phyloP scores from a whole-genome alignment of 2,888 invertebrate genomes.

The Acronicta psi region DNA sequence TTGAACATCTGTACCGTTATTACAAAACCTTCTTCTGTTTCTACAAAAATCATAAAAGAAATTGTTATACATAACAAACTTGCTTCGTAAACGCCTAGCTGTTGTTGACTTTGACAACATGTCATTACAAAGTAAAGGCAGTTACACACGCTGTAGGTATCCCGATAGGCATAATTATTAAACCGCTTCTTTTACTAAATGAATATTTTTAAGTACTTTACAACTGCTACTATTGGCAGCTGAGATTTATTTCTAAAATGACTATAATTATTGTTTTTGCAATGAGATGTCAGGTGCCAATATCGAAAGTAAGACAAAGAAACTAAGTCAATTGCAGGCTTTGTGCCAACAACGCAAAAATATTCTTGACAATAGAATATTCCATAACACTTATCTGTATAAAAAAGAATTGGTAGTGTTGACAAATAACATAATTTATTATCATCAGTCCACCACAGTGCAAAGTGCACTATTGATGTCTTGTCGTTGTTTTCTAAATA shows the following conservation, averaged over 20 bases:
- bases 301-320: not conserved
- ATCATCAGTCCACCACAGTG: too few species aligned
- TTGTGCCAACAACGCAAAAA: conserved; percentile 14
- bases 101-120: not conserved
- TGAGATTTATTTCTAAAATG: not conserved
- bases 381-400: too few species aligned
- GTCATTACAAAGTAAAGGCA: not conserved
- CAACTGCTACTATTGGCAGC: not conserved
- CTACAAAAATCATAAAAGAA: too few species aligned
- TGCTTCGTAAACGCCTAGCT: not conserved
- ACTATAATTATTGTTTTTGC: not conserved
- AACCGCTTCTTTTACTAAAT: not conserved
- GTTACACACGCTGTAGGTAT: not conserved
- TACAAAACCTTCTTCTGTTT: too few species aligned
- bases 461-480: too few species aligned
- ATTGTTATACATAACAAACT: not conserved
- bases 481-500: too few species aligned
- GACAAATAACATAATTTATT: too few species aligned
- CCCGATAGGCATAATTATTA: not conserved
- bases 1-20: too few species aligned
- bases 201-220: not conserved
- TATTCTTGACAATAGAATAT: too few species aligned
- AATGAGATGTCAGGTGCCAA: not conserved
- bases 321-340: too few species aligned
- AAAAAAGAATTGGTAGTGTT: too few species aligned